Conservation (phyloP, 2,888 invertebrate species). For the Drosophila robusta region DNA sequence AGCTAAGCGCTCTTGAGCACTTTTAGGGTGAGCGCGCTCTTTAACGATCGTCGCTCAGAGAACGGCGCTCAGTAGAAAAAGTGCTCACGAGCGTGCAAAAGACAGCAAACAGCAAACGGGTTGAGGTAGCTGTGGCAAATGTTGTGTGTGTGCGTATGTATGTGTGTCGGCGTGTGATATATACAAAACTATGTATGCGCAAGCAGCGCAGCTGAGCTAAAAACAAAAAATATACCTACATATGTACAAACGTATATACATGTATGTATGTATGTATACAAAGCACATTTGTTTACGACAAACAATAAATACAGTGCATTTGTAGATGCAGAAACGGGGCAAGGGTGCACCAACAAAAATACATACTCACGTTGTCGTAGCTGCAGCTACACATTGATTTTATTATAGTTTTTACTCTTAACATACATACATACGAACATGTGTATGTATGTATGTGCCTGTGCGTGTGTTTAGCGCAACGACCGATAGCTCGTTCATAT, state of each 20-base stretch:
- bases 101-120: slow-evolving; percentile 28
- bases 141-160: slow-evolving; percentile 5
- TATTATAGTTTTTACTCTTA: slow-evolving; percentile 36
- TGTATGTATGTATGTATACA: slow-evolving; percentile 22
- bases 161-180: slow-evolving; percentile 11
- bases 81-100: not conserved
- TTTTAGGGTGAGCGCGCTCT: slow-evolving; percentile 6
- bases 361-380: slow-evolving; percentile 38
- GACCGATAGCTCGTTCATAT: slow-evolving; percentile 45
- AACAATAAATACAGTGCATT: slow-evolving; percentile 60
- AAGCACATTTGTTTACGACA: slow-evolving; percentile 64
- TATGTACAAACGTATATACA: too few relatives aligned
- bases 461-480: slow-evolving; percentile 41
- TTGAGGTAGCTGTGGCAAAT: slow-evolving; percentile 30
- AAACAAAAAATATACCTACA: slow-evolving; percentile 16
- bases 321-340: slow-evolving; percentile 16
- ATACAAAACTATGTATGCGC: slow-evolving; percentile 12
- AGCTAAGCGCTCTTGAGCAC: slow-evolving; percentile 24
- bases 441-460: not conserved
- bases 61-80: slow-evolving; percentile 10
- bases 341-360: slow-evolving; percentile 9
- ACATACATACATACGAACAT: not conserved
- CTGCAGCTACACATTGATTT: slow-evolving; percentile 55
- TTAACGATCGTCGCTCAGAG: slow-evolving; percentile 26
- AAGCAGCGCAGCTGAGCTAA: slow-evolving; percentile 31